Percentiles rank a stretch among this genome's conserved stretches.
Conservation (phyloP, 2,113 vertebrate species). For the Scatophagus argus region DNA sequence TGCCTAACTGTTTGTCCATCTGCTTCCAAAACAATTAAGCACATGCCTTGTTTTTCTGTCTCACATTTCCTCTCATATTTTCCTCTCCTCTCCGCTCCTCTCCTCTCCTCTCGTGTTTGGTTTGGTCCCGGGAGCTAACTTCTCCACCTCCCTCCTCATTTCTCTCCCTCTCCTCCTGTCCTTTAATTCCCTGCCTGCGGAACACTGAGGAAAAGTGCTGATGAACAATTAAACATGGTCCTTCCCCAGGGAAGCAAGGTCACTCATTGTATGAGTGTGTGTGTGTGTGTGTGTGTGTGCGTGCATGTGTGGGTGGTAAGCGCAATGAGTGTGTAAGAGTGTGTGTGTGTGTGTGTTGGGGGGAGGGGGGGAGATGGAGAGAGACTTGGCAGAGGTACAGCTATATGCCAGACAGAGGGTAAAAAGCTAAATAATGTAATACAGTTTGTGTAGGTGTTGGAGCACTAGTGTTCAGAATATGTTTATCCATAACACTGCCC, state of each 20-base stretch:
- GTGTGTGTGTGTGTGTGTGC: conserved; percentile 30
- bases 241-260: conserved; percentile 77
- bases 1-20: conserved; percentile 76
- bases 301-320: background rate
- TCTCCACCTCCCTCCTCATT: conserved; percentile 53
- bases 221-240: conserved; percentile 81
- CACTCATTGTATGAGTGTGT: conserved; percentile 58
- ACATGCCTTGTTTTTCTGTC: conserved; percentile 50
- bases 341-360: conserved; percentile 3
- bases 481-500: conserved; percentile 21
- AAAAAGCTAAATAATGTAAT: conserved; percentile 63
- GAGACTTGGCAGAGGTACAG: conserved; percentile 59
- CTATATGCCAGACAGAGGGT: conserved; percentile 49
- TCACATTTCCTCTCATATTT: background rate
- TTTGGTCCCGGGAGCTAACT: conserved; percentile 51
- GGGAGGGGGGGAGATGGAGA: conserved; percentile 9
- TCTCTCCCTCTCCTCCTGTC: conserved; percentile 49
- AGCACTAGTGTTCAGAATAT: conserved; percentile 3
- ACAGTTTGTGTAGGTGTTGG: conserved; percentile 33
- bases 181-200: conserved; percentile 74
- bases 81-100: background rate
- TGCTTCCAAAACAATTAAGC: conserved; percentile 71
- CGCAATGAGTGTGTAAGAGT: conserved; percentile 8
- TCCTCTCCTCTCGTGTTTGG: conserved; percentile 4
- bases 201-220: conserved; percentile 78